A percentile compares a stretch with the other conserved stretches of the same genome.
These are phyloP conservation scores for Gonioctena quinquepunctata DNA, from an alignment of 1,140 invertebrate species.

Conservation along the genomic window DNA sequence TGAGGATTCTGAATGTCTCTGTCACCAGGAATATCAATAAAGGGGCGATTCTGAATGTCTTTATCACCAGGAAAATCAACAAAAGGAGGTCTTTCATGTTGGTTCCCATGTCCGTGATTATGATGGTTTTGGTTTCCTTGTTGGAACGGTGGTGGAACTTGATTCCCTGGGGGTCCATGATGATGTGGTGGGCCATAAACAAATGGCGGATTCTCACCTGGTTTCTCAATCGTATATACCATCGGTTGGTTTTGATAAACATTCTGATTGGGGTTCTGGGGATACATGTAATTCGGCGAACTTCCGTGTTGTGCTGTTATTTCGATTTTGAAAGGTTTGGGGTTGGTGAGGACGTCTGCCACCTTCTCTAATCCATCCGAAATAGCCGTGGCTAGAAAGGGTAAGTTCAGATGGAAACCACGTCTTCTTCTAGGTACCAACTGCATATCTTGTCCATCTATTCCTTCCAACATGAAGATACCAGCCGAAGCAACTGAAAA, in stretches of 20 bases:
- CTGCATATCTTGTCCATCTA: background rate
- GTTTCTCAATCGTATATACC: background rate
- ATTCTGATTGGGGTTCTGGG: background rate
- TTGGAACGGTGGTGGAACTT: background rate
- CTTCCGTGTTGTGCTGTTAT: background rate
- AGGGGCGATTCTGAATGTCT: background rate
- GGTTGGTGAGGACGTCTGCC: background rate
- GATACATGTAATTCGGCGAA: background rate
- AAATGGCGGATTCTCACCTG: background rate
- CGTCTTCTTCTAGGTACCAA: background rate
- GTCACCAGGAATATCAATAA: background rate
- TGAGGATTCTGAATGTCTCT: background rate
- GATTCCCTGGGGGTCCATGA: too few relatives aligned
- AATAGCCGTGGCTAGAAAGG: background rate
- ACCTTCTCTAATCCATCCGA: background rate
- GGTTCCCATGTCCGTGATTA: background rate
- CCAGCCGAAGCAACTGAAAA: background rate
- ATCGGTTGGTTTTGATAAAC: background rate
- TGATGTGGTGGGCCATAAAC: background rate
- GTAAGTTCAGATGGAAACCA: background rate
- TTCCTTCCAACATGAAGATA: background rate
- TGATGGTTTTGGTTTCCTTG: background rate
- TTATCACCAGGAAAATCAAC: background rate
- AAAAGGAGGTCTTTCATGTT: background rate
- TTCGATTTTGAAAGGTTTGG: background rate